phyloP scores from a whole-genome alignment of 2,113 vertebrate species.

The Otis tarda region DNA sequence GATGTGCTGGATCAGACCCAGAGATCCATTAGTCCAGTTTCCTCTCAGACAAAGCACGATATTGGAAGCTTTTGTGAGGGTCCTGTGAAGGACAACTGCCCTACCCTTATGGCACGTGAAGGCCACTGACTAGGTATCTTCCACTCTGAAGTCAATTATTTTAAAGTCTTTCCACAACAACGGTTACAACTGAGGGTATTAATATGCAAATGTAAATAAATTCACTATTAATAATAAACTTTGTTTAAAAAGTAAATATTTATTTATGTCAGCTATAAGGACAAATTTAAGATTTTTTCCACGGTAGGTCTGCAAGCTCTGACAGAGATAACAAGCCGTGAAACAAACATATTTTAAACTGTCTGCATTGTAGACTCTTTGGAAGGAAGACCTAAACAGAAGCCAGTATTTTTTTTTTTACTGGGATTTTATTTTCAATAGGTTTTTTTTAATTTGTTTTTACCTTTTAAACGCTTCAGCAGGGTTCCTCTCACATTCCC shows the following conservation, averaged over 20 bases:
- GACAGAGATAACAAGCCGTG: background rate
- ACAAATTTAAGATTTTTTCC: background rate
- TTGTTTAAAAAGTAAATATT: background rate
- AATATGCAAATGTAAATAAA: background rate
- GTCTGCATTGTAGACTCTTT: background rate
- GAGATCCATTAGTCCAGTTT: slow-evolving; percentile 36
- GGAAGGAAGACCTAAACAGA: slow-evolving; percentile 1
- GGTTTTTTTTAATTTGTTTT: background rate
- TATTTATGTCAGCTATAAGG: background rate
- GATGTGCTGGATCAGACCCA: slow-evolving; percentile 23
- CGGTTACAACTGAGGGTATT: background rate
- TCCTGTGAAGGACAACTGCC: background rate
- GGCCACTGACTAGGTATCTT: background rate
- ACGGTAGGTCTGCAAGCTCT: background rate
- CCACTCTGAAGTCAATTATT: background rate
- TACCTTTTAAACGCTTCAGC: slow-evolving; percentile 97
- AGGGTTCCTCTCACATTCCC: slow-evolving; percentile 94
- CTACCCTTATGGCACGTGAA: background rate
- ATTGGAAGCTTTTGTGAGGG: background rate
- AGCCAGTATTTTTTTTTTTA: slow-evolving; percentile 19
- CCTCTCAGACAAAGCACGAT: background rate
- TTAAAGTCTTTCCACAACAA: background rate
- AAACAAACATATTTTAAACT: background rate
- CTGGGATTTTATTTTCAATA: background rate
- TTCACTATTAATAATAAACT: slow-evolving; percentile 22